phyloP scores from a whole-genome alignment of 1,140 invertebrate genomes.

The Drosophila prosaltans region DNA sequence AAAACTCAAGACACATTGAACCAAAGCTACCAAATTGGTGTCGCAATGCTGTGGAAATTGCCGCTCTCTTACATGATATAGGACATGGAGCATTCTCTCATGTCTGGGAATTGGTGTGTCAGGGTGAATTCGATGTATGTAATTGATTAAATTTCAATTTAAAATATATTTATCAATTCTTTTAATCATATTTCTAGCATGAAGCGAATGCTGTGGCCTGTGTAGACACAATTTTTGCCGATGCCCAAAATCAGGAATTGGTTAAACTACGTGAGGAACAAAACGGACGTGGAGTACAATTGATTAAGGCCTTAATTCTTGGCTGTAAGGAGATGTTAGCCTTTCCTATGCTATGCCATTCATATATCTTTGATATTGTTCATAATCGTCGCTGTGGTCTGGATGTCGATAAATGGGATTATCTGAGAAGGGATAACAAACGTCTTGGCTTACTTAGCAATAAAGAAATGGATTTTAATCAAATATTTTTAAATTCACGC shows the following conservation, averaged over 20 bases:
- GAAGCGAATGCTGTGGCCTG: constrained; percentile 54
- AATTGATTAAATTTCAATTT: too few species aligned
- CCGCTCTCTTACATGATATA: constrained; percentile 88
- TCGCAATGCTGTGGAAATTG: constrained; percentile 83
- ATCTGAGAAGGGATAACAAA: constrained; percentile 86
- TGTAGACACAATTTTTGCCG: constrained; percentile 66
- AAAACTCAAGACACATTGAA: constrained; percentile 48
- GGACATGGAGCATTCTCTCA: constrained; percentile 89
- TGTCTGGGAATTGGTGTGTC: constrained; percentile 84
- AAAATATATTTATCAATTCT: neutral
- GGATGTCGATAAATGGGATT: constrained; percentile 91
- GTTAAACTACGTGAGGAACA: constrained; percentile 52
- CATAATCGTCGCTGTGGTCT: constrained; percentile 86
- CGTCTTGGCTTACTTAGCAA: constrained; percentile 42
- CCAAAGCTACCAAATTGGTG: constrained; percentile 60
- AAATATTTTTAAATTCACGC: constrained; percentile 57
- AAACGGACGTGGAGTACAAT: constrained; percentile 61
- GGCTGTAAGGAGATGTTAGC: constrained; percentile 45
- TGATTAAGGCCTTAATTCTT: constrained; percentile 71
- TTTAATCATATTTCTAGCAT: constrained; percentile 37
- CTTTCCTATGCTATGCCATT: constrained; percentile 57
- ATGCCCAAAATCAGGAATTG: constrained; percentile 30
- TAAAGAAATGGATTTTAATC: constrained; percentile 63
- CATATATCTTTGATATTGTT: constrained; percentile 84
- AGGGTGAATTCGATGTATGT: constrained; percentile 59